These are phyloP conservation scores for Actinernus sp. DNA, from an alignment of 92 coral and sea anemone genomes.

Conservation along the genomic window DNA sequence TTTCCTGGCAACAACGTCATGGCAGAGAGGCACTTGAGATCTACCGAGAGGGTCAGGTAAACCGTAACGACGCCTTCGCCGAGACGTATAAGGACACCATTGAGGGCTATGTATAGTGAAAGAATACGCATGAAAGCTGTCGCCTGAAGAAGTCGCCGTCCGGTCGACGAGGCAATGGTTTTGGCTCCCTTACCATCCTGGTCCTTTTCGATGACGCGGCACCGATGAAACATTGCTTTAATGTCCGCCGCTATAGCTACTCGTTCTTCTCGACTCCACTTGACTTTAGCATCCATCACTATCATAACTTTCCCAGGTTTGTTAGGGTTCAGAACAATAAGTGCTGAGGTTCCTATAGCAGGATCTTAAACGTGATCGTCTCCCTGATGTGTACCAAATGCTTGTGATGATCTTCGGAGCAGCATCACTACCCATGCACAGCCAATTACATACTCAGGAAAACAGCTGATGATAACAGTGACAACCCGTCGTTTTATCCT, in stretches of 20 bases:
- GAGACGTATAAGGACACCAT: conserved; percentile 40
- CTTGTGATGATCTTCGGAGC: conserved; percentile 59
- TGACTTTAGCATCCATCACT: background rate
- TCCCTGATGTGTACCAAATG: conserved; percentile 69
- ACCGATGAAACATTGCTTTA: no score
- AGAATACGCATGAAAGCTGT: conserved; percentile 40
- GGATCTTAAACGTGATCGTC: conserved; percentile 12
- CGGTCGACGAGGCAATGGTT: conserved; percentile 26
- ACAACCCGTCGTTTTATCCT: conserved; percentile 4
- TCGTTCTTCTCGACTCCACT: background rate
- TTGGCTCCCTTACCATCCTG: conserved; percentile 17
- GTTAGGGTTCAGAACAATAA: conserved; percentile 46
- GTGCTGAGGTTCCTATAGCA: conserved; percentile 67
- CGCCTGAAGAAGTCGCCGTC: conserved; percentile 36
- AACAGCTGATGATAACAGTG: conserved; percentile 52
- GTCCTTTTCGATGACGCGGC: no score
- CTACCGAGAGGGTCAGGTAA: conserved; percentile 44
- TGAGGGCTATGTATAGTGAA: conserved; percentile 29
- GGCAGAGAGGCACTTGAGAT: conserved; percentile 47
- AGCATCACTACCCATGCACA: conserved; percentile 54
- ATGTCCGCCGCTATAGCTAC: no score
- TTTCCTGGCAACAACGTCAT: conserved; percentile 32
- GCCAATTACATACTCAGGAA: conserved; percentile 68
- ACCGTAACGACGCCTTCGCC: conserved; percentile 27
- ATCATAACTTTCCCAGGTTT: conserved; percentile 17